Percentiles rank a stretch among this genome's conserved stretches.
phyloP scores from a whole-genome alignment of 2,888 invertebrate species.

The Platerodrilus igneus region DNA sequence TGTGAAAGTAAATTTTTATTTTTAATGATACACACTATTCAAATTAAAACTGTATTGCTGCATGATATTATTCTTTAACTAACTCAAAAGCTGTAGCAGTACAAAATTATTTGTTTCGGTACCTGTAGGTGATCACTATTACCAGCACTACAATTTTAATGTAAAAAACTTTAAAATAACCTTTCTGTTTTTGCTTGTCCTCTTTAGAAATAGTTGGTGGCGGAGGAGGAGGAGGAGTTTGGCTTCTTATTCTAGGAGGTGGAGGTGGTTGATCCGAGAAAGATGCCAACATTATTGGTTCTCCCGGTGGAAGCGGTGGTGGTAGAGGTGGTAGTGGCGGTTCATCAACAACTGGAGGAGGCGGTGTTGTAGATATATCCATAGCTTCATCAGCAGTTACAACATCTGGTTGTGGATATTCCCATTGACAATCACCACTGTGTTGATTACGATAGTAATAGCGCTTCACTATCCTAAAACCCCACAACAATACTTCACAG shows the following conservation, averaged over 20 bases:
- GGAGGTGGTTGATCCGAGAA: constrained; percentile 29
- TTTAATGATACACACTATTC: no score
- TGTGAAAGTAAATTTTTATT: no score
- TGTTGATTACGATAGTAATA: constrained; percentile 62
- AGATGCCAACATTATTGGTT: constrained; percentile 1
- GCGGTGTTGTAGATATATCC: constrained; percentile 59
- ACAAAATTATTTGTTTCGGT: no score
- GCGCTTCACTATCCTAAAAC: constrained; percentile 60
- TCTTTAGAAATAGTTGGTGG: constrained; percentile 21
- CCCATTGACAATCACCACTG: constrained; percentile 61
- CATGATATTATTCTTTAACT: no score
- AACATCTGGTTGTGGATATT: constrained; percentile 54
- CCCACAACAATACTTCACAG: constrained; percentile 28
- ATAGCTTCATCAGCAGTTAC: constrained; percentile 54
- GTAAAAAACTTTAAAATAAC: no score
- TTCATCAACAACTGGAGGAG: constrained; percentile 46
- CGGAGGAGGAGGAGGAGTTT: constrained; percentile 24
- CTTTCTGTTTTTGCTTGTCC: constrained; percentile 6
- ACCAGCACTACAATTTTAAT: no score
- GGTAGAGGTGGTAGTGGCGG: constrained; percentile 32
- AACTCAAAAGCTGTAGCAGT: no score
- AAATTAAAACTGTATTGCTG: no score
- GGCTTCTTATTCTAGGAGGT: constrained; percentile 24
- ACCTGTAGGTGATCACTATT: no score
- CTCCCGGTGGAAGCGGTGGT: constrained; percentile 32